Conservation (phyloP, 2,797 vertebrate species). For the Dromococcyx pavoninus region DNA sequence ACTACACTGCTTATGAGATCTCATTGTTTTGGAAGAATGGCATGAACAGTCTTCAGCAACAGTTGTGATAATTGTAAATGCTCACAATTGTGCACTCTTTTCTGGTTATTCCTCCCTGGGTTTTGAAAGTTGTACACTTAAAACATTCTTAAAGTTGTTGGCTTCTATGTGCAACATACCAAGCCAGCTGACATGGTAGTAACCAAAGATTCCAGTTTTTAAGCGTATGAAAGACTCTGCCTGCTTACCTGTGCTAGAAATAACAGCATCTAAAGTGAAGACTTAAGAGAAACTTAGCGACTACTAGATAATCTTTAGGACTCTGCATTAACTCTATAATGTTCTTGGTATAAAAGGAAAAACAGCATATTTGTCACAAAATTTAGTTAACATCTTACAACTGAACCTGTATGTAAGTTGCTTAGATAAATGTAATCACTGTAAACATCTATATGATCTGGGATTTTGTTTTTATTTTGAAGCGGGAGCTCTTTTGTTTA, state of each 20-base stretch:
- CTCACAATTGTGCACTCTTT: conserved; percentile 82
- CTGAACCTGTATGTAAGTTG: conserved; percentile 89
- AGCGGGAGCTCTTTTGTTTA: conserved; percentile 84
- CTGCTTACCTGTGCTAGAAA: conserved; percentile 94
- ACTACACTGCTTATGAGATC: conserved; percentile 83
- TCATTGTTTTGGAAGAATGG: conserved; percentile 83
- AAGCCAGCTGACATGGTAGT: conserved; percentile 82
- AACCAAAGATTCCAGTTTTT: conserved; percentile 88
- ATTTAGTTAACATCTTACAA: conserved; percentile 87
- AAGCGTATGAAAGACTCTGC: conserved; percentile 92
- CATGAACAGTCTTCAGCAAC: conserved; percentile 84
- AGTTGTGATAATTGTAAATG: conserved; percentile 82
- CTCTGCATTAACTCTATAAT: conserved; percentile 93
- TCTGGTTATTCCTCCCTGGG: conserved; percentile 80
- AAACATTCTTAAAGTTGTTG: conserved; percentile 84
- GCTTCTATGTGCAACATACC: conserved; percentile 77
- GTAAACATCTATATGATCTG: conserved; percentile 86
- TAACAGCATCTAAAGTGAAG: conserved; percentile 89
- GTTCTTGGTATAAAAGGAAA: conserved; percentile 93
- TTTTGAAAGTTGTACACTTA: conserved; percentile 85
- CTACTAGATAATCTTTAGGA: conserved; percentile 94
- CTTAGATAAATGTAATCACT: conserved; percentile 89
- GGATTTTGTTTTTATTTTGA: conserved; percentile 85
- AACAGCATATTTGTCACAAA: conserved; percentile 86
- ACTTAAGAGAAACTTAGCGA: conserved; percentile 86